These are phyloP conservation scores for Falco naumanni DNA, from an alignment of 2,797 vertebrate genomes.

Conservation along the genomic window DNA sequence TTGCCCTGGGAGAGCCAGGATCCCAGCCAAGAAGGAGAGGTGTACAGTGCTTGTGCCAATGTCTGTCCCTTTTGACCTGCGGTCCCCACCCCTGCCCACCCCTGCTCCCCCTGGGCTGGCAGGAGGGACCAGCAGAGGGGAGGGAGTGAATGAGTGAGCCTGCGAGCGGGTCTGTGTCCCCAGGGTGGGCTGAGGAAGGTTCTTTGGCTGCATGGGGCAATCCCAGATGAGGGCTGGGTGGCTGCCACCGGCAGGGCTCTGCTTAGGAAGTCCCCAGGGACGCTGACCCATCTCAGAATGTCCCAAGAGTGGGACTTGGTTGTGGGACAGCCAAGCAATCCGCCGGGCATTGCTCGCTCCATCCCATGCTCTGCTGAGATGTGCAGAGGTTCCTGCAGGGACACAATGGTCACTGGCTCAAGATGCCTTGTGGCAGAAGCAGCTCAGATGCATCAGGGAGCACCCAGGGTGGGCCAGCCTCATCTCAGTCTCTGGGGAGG, in stretches of 20 bases:
- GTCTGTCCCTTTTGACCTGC: not conserved
- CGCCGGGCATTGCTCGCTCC: not conserved
- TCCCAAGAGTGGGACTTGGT: not conserved
- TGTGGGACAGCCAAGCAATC: not conserved
- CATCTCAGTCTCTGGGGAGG: not conserved
- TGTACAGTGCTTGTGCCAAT: not conserved
- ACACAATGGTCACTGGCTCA: accelerated
- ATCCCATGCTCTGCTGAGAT: not conserved
- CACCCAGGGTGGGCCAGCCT: not conserved
- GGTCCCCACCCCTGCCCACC: not conserved
- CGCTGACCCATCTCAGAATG: not conserved
- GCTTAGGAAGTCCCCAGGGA: not conserved
- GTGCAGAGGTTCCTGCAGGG: not conserved
- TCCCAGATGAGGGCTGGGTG: not conserved
- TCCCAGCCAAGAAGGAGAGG: not conserved
- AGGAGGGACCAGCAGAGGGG: not conserved
- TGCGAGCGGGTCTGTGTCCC: not conserved
- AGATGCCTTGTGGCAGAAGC: not conserved
- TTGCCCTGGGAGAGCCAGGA: not conserved
- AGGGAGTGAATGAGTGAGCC: not conserved
- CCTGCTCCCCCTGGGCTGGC: not conserved
- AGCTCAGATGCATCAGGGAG: not conserved
- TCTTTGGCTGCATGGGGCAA: accelerated
- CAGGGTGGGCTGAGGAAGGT: not conserved
- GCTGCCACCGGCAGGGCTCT: not conserved